Percentiles rank a stretch among this genome's conserved stretches.
Conservation (phyloP, 2,113 vertebrate genomes). For the Catharus bicknelli region DNA sequence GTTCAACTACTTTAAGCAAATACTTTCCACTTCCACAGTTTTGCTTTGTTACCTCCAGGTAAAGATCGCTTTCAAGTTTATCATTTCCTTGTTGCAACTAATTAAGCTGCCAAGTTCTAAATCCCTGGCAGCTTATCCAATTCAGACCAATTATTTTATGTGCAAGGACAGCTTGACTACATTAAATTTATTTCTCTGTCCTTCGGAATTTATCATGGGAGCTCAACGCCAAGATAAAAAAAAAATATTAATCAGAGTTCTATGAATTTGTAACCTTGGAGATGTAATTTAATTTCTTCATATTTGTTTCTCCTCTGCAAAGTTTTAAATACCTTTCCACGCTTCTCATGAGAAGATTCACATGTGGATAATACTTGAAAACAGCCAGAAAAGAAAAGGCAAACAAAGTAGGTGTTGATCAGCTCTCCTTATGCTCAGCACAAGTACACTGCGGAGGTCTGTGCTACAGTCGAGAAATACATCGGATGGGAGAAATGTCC, state of each 20-base stretch:
- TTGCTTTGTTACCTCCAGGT: not conserved
- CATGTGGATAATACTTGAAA: not conserved
- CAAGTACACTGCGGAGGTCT: not conserved
- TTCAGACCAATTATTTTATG: not conserved
- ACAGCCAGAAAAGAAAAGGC: not conserved
- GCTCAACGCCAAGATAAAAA: not conserved
- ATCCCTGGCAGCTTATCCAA: not conserved
- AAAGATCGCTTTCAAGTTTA: slow-evolving; percentile 13
- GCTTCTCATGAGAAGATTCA: not conserved
- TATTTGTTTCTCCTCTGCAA: not conserved
- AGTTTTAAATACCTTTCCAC: not conserved
- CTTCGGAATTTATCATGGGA: not conserved
- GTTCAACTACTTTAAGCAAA: not conserved
- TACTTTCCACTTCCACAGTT: not conserved
- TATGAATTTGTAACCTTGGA: not conserved
- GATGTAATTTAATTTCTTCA: not conserved
- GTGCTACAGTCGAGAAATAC: not conserved
- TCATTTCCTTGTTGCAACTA: slow-evolving; percentile 18
- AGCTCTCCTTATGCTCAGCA: not conserved
- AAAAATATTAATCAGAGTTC: not conserved
- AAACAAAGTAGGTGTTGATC: not conserved
- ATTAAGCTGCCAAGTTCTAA: slow-evolving; percentile 41
- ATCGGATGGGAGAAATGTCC: not conserved
- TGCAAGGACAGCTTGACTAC: not conserved
- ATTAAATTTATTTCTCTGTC: not conserved